Evolutionary conservation across 2,888 invertebrate genomes (phyloP).

Genomic region (Calameuta filiformis): DNA sequence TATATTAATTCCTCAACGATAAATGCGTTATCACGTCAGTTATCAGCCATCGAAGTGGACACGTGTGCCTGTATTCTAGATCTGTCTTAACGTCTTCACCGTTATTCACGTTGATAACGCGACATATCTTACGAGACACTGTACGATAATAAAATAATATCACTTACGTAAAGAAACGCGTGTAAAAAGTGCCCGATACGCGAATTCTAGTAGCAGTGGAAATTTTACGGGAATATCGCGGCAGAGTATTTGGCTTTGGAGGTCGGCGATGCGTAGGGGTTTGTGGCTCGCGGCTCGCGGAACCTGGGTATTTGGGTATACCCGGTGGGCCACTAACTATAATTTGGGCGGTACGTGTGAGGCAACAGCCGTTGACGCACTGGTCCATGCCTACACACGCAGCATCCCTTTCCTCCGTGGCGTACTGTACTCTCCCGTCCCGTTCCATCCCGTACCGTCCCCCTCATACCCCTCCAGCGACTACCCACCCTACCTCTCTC

Average conservation of each 20-base stretch:
- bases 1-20: neutral
- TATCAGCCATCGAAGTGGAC: neutral
- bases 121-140: neutral
- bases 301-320: slow-evolving; percentile 36
- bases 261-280: slow-evolving; percentile 6
- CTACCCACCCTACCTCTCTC: neutral
- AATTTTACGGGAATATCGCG: neutral
- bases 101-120: neutral
- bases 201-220: neutral
- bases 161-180: neutral
- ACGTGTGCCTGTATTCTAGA: neutral
- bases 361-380: slow-evolving; percentile 67
- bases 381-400: slow-evolving; percentile 67
- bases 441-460: slow-evolving; percentile 45
- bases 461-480: slow-evolving; percentile 7
- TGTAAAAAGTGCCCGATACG: neutral
- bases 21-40: neutral
- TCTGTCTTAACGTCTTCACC: neutral
- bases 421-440: slow-evolving; percentile 32
- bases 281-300: slow-evolving; percentile 2
- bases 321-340: slow-evolving; percentile 58
- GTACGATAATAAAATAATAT: neutral
- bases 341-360: slow-evolving; percentile 66
- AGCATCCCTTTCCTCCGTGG: slow-evolving; percentile 60
- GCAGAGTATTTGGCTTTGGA: neutral